Base-by-base conservation (phyloP, 2,113 vertebrate species). In the Mionectes macconnelli region DNA sequence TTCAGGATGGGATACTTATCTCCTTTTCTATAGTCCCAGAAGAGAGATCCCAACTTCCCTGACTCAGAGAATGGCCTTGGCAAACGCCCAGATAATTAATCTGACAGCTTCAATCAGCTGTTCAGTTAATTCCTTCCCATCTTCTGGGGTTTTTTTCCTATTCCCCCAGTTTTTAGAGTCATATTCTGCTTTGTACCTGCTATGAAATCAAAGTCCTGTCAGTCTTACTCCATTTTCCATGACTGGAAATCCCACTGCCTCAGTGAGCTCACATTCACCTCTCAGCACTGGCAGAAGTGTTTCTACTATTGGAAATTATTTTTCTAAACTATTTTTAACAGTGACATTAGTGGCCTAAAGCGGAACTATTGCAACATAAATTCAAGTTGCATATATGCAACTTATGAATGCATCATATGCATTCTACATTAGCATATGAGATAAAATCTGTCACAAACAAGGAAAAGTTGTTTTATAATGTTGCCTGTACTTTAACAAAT, bases 41-140 rank as follows among this genome's bases (percentile, higher is more conserved):
- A 95, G 86, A 93, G 78, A 90, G 37, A 90, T 94, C 37, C 77
- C 53, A 89, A 50, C 12, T 72, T 92, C 55, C 44, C 25, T 2
- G 10, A 67, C 72, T 90, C 11, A 1, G 52, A 83, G 22, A 95
- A 83, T 9, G n/a, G 85, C 63, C 59, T 83, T 86, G 91, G 94
- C 83, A 92, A 74, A 93, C 50, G 42, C 31, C 76, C 91, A 94
- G 72, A 44, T 93, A 92, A 94, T 94, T 96, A 73, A 93, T 78
- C 52, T 86, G 79, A 92, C 89, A 93, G 35, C n/a, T 89, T 90
- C 86, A 90, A 94, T 95, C 73, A 86, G 73, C 52, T 75, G 52
- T 67, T 92, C 64, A 14, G 42, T 84, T 88, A 94, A 88, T 92
- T 92, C 73, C 55, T 77, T 81, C 72, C 33, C 24, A 50, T 87